Evolutionary conservation across 2,797 vertebrate genomes (phyloP).

Genomic region (Heteromormyrus szaboi): DNA sequence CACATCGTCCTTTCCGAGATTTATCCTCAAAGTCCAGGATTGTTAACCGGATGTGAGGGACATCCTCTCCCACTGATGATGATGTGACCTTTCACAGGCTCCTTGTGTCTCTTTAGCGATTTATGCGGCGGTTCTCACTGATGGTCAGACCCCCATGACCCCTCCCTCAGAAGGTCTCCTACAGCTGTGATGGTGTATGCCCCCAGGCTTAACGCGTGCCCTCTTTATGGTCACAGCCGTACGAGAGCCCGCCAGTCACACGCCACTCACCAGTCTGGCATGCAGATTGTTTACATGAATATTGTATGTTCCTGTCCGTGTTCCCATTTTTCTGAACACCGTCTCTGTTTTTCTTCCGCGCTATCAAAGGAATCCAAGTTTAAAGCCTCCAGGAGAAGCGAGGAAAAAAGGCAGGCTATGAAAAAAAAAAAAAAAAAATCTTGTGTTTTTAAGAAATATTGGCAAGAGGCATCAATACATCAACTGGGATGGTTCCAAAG

Average conservation of each 20-base stretch:
- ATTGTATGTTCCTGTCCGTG: not conserved
- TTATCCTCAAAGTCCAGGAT: not conserved
- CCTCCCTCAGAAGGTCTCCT: not conserved
- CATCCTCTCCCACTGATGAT: not conserved
- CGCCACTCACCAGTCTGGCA: not conserved
- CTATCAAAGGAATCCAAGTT: not conserved
- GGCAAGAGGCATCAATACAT: not conserved
- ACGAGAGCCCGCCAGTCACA: not conserved
- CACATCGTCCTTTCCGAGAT: not conserved
- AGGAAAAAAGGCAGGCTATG: not conserved
- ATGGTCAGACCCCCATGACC: not conserved
- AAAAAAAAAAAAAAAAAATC: not conserved
- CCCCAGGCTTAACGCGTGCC: not conserved
- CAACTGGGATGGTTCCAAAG: not conserved
- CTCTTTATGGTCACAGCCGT: not conserved
- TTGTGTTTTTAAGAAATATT: not conserved
- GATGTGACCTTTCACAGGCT: not conserved
- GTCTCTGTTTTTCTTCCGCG: not conserved
- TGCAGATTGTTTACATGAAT: not conserved
- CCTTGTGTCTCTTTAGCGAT: not conserved
- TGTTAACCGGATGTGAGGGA: not conserved
- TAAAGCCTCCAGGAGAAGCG: not conserved
- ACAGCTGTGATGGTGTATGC: not conserved
- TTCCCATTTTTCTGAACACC: not conserved
- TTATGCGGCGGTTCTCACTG: not conserved